Conservation (phyloP, 2,113 vertebrate genomes). For the Oophaga pumilio region DNA sequence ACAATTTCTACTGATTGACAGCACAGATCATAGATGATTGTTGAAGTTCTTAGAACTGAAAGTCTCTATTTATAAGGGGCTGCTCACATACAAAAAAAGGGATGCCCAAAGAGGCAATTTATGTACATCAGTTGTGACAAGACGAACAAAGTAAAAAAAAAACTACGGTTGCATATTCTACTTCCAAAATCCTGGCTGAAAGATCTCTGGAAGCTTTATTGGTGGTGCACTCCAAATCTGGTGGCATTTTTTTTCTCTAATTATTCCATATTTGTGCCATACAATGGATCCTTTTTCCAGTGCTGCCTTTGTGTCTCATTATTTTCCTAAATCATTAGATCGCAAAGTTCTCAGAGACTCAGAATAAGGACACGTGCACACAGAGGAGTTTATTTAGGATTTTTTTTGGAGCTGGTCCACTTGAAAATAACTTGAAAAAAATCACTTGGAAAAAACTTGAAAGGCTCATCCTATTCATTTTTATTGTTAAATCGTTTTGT, state of each 20-base stretch:
- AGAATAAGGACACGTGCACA: not conserved
- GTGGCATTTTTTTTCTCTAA: not conserved
- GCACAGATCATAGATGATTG: not conserved
- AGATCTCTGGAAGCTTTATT: not conserved
- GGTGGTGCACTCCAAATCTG: not conserved
- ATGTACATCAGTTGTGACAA: no score
- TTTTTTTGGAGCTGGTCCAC: no score
- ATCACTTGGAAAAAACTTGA: no score
- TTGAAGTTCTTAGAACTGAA: not conserved
- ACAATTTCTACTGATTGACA: not conserved
- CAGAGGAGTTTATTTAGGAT: no score
- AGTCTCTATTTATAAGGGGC: no score
- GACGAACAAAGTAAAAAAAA: not conserved
- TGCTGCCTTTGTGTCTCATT: conserved; percentile 2
- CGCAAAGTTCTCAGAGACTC: not conserved
- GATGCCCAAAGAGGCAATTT: no score
- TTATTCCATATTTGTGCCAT: not conserved
- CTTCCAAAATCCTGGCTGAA: not conserved
- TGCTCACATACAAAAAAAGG: no score
- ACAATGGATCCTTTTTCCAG: not conserved
- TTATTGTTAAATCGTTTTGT: no score
- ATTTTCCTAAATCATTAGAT: not conserved
- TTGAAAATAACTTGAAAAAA: no score
- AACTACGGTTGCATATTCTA: not conserved
- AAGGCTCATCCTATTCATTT: no score